Conservation (phyloP, 2,888 invertebrate genomes). For the Deilephila elpenor region DNA sequence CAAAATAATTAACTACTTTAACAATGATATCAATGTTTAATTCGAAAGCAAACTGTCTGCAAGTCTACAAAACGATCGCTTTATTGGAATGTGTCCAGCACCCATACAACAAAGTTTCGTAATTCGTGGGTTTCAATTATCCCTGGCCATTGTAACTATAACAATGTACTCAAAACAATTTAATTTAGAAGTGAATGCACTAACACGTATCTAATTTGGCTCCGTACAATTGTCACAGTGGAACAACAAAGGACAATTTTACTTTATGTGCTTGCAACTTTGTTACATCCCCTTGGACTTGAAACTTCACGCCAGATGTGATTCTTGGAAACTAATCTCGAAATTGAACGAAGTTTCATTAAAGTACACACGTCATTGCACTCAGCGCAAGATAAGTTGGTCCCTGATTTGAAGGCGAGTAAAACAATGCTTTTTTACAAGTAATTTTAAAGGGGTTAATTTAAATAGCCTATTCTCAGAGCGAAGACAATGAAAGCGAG, state of each 20-base stretch:
- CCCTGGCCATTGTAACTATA: neutral
- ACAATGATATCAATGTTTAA: neutral
- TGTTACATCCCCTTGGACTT: conserved; percentile 41
- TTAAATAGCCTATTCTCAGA: no score
- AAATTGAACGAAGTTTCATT: conserved; percentile 38
- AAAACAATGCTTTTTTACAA: neutral
- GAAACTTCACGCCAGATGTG: conserved; percentile 43
- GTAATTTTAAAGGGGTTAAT: neutral
- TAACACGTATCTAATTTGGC: conserved; percentile 21
- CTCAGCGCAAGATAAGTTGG: neutral
- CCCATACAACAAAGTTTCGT: neutral
- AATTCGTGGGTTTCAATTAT: conserved; percentile 4
- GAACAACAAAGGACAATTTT: conserved; percentile 44
- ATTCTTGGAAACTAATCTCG: conserved; percentile 42
- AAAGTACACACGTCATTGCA: conserved; percentile 17
- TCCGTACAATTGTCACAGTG: conserved; percentile 28
- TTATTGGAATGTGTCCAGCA: neutral
- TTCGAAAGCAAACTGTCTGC: neutral
- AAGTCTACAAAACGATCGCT: no score
- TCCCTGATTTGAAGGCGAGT: neutral
- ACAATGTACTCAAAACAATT: conserved; percentile 16
- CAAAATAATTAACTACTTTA: neutral
- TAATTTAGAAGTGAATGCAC: conserved; percentile 12
- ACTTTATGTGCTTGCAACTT: conserved; percentile 36
- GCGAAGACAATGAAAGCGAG: no score